These are phyloP conservation scores for Parasteatoda tepidariorum DNA, from an alignment of 1,140 invertebrate genomes.

Conservation along the genomic window DNA sequence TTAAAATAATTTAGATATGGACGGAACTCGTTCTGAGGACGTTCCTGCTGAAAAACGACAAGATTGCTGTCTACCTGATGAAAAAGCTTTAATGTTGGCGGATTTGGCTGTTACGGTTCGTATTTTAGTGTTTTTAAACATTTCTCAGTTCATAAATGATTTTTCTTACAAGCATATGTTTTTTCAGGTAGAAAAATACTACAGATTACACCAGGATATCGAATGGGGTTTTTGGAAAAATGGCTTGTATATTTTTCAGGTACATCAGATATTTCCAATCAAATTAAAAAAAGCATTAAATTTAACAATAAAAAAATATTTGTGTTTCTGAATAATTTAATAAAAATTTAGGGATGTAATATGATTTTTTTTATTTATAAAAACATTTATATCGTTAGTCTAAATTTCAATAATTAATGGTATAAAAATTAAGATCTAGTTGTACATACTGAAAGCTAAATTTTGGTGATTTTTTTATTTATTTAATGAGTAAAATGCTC, in stretches of 20 bases:
- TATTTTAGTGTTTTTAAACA: background rate
- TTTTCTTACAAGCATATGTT: background rate
- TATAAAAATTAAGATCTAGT: background rate
- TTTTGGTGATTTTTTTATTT: too few species aligned
- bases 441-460: background rate
- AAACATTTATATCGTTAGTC: background rate
- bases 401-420: background rate
- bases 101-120: constrained; percentile 17
- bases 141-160: background rate
- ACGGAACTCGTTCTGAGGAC: background rate
- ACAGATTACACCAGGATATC: constrained; percentile 56
- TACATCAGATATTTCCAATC: background rate
- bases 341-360: too few species aligned
- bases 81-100: constrained; percentile 5
- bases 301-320: background rate
- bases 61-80: constrained; percentile 41
- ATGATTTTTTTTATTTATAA: too few species aligned
- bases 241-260: constrained; percentile 40
- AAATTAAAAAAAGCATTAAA: background rate
- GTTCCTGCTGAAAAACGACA: constrained; percentile 5
- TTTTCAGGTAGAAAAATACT: constrained; percentile 23
- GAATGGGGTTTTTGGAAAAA: constrained; percentile 61
- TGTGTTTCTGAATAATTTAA: too few species aligned
- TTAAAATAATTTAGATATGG: too few species aligned
- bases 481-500: too few species aligned